A percentile compares a stretch with the other conserved stretches of the same genome.
phyloP scores from a whole-genome alignment of 2,113 vertebrate genomes.

The Zapornia atra region DNA sequence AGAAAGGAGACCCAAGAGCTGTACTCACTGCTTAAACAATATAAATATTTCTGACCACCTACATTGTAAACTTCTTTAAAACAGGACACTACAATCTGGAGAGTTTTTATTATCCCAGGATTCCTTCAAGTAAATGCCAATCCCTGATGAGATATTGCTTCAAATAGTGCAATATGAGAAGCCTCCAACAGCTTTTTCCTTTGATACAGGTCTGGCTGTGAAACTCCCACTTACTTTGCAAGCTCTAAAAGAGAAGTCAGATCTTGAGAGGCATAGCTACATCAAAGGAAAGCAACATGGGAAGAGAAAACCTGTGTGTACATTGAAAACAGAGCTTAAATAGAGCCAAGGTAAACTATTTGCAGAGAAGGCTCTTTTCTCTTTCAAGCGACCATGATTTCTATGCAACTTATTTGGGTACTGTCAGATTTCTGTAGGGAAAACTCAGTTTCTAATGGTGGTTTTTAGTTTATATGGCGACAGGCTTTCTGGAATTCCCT shows the following conservation, averaged over 20 bases:
- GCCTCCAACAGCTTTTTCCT: neutral
- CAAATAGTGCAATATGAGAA: neutral
- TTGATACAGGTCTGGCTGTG: neutral
- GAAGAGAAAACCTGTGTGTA: neutral
- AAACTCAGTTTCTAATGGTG: neutral
- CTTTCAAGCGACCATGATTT: neutral
- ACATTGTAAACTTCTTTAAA: neutral
- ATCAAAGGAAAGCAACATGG: constrained; percentile 36
- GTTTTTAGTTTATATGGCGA: constrained; percentile 46
- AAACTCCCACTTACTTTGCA: neutral
- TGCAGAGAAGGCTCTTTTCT: neutral
- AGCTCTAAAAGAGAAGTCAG: neutral
- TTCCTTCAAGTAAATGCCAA: neutral
- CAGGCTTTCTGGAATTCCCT: constrained; percentile 58
- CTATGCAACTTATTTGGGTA: constrained; percentile 4
- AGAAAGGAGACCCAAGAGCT: neutral
- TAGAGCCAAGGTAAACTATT: neutral
- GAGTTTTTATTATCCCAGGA: neutral
- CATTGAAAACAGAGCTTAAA: constrained; percentile 20
- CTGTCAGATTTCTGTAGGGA: constrained; percentile 41
- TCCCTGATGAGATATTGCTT: neutral
- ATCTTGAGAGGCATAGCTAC: neutral
- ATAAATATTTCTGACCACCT: neutral
- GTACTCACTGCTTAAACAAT: neutral
- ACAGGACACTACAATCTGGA: accelerated